Evolutionary conservation across 2,888 invertebrate genomes (phyloP).

Genomic region (Tyria jacobaeae): DNA sequence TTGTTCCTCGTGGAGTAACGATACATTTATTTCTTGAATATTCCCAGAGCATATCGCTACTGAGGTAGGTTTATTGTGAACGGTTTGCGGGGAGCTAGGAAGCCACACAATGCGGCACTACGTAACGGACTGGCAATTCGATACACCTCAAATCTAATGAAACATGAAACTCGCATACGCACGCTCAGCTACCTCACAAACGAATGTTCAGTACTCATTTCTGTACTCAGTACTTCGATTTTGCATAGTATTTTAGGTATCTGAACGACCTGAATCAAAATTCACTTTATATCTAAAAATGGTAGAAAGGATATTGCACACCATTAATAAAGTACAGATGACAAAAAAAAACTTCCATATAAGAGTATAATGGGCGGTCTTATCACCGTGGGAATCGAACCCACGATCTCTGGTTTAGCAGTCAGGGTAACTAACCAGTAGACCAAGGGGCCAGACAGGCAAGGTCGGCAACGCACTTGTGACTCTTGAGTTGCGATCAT

Average conservation of each 20-base stretch:
- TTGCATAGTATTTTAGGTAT: background rate
- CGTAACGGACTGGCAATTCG: constrained; percentile 66
- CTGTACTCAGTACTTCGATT: constrained; percentile 12
- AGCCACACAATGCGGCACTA: constrained; percentile 77
- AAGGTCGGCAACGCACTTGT: no score
- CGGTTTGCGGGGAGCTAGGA: constrained; percentile 69
- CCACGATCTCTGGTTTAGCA: no score
- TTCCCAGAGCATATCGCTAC: constrained; percentile 35
- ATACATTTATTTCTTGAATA: constrained; percentile 23
- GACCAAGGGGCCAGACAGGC: no score
- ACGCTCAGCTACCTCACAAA: constrained; percentile 40
- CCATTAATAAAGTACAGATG: no score
- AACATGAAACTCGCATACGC: constrained; percentile 65
- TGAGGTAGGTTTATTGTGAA: constrained; percentile 43
- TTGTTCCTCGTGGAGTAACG: background rate
- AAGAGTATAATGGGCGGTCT: no score
- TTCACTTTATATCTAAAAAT: no score
- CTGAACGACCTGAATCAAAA: no score
- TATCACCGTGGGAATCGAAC: no score
- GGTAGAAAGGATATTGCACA: no score
- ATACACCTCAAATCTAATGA: constrained; percentile 75
- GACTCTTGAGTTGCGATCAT: no score
- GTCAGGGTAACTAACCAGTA: no score
- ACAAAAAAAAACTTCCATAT: no score
- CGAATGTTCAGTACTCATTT: constrained; percentile 32